A percentile compares a stretch with the other conserved stretches of the same genome.
Conservation (phyloP, 1,140 invertebrate species). For the Tribolium castaneum region DNA sequence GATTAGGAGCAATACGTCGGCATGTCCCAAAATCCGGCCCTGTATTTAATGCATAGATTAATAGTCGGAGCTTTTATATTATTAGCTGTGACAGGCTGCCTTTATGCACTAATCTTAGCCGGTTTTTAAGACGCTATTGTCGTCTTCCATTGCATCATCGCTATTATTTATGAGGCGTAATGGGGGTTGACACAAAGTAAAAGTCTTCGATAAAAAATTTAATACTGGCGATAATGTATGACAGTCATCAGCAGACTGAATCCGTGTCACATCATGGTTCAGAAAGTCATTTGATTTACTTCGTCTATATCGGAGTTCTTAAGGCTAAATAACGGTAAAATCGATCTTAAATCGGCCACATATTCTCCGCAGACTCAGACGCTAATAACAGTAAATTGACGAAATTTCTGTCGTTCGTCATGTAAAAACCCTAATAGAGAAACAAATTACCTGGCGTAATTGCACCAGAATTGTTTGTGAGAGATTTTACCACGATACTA, state of each 20-base stretch:
- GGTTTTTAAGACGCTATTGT: slow-evolving; percentile 25
- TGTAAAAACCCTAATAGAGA: slow-evolving; percentile 9
- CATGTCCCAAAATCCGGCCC: background rate
- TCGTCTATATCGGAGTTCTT: slow-evolving; percentile 33
- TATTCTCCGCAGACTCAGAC: slow-evolving; percentile 21
- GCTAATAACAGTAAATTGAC: slow-evolving; percentile 38
- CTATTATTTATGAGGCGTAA: slow-evolving; percentile 26
- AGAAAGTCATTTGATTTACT: slow-evolving; percentile 38
- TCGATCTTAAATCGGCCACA: slow-evolving; percentile 38
- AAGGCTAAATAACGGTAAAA: slow-evolving; percentile 42
- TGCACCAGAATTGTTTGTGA: background rate
- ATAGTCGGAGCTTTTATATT: slow-evolving; percentile 29
- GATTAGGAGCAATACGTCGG: background rate
- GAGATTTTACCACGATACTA: slow-evolving; percentile 15
- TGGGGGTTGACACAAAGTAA: slow-evolving; percentile 9
- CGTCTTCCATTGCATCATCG: slow-evolving; percentile 9
- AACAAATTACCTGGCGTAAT: slow-evolving; percentile 14
- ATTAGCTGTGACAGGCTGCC: slow-evolving; percentile 6
- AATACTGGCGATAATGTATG: background rate
- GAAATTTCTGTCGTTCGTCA: slow-evolving; percentile 6
- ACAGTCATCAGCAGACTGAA: slow-evolving; percentile 10
- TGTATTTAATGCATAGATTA: slow-evolving; percentile 24
- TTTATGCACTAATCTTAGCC: slow-evolving; percentile 15
- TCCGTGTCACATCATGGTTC: slow-evolving; percentile 6
- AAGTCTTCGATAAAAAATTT: slow-evolving; percentile 32